These are phyloP conservation scores for Stenolophus ochropezus DNA, from an alignment of 2,888 invertebrate species.

Conservation along the genomic window DNA sequence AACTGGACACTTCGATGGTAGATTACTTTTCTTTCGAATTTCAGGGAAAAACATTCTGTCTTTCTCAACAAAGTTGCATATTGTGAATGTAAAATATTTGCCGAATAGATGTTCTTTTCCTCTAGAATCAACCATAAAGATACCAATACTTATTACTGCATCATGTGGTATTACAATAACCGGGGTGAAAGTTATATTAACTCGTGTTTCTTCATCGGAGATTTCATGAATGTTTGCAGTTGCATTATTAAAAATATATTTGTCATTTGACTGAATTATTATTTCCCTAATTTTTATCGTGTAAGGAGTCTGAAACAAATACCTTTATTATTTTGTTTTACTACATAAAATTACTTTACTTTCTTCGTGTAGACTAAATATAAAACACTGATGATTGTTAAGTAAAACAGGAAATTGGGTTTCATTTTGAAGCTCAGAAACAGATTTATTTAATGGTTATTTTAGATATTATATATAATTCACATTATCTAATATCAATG, in stretches of 20 bases:
- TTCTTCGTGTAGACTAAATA: neutral
- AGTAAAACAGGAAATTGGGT: neutral
- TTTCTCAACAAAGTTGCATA: neutral
- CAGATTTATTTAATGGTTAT: neutral
- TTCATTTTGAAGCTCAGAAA: neutral
- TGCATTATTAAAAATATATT: too few species aligned
- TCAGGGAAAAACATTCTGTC: neutral
- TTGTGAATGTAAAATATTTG: neutral
- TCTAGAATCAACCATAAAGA: neutral
- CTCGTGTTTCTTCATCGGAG: neutral
- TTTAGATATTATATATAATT: too few species aligned
- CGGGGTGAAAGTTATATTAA: neutral
- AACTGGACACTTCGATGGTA: neutral
- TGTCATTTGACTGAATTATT: too few species aligned
- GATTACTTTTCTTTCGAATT: neutral
- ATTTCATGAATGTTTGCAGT: neutral
- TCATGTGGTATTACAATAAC: neutral
- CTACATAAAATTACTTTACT: too few species aligned
- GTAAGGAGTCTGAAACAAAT: too few species aligned
- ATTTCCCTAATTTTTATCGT: too few species aligned
- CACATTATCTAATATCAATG: too few species aligned
- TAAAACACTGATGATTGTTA: neutral
- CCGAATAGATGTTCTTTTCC: neutral
- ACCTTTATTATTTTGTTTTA: too few species aligned
- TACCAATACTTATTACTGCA: neutral